Evolutionary conservation across 2,797 vertebrate genomes (phyloP).

Genomic region (Poecilia wingei): DNA sequence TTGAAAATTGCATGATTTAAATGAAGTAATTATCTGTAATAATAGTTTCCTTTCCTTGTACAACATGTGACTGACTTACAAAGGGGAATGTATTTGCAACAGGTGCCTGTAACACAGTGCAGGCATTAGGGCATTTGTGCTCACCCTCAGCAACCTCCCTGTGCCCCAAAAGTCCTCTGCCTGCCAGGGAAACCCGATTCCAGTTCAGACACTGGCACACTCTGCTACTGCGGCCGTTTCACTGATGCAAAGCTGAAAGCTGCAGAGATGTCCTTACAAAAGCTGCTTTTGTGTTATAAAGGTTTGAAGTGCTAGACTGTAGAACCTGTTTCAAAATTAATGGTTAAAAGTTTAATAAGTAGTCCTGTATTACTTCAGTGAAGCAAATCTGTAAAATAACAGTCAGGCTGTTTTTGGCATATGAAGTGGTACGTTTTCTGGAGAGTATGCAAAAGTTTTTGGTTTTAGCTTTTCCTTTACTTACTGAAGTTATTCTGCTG

Average conservation of each 20-base stretch:
- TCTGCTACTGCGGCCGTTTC: slow-evolving; percentile 56
- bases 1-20: slow-evolving; percentile 73
- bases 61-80: slow-evolving; percentile 81
- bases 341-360: background rate
- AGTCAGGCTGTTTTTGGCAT: background rate
- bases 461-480: background rate
- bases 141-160: slow-evolving; percentile 80
- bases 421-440: background rate
- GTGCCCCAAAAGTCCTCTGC: slow-evolving; percentile 66
- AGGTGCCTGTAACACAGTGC: slow-evolving; percentile 80
- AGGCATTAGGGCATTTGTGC: slow-evolving; percentile 74
- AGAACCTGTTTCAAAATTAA: background rate
- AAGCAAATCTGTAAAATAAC: background rate
- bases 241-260: slow-evolving; percentile 42
- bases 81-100: slow-evolving; percentile 81
- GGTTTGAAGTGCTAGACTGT: background rate
- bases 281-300: slow-evolving; percentile 7
- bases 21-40: slow-evolving; percentile 74
- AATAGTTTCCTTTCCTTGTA: slow-evolving; percentile 81
- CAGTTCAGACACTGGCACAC: slow-evolving; percentile 74
- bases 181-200: slow-evolving; percentile 80
- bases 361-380: background rate
- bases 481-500: background rate
- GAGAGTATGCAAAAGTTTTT: background rate
- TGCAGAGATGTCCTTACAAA: slow-evolving; percentile 49